These are phyloP conservation scores for Asobara japonica DNA, from an alignment of 1,140 invertebrate species.

Conservation along the genomic window DNA sequence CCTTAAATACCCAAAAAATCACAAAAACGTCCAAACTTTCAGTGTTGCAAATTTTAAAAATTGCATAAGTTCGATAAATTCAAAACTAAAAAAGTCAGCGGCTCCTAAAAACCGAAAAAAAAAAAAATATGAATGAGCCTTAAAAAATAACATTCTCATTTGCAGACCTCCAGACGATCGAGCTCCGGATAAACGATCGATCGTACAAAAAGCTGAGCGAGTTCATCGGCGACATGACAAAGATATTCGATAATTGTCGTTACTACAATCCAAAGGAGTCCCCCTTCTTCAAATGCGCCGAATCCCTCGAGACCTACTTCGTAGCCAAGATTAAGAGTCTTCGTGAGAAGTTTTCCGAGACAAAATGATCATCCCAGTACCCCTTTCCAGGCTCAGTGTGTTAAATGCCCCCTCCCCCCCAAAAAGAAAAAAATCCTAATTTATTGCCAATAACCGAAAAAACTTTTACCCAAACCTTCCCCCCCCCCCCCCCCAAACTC, in stretches of 20 bases:
- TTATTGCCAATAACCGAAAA: too few species aligned
- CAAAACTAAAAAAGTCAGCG: too few species aligned
- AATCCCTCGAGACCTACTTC: constrained; percentile 94
- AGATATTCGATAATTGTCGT: constrained; percentile 98
- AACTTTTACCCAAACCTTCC: too few species aligned
- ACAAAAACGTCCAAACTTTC: too few species aligned
- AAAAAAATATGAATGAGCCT: too few species aligned
- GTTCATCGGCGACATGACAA: constrained; percentile 97
- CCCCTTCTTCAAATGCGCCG: constrained; percentile 94
- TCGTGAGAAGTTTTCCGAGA: constrained; percentile 80
- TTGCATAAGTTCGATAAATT: too few species aligned
- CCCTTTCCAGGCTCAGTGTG: constrained; percentile 4
- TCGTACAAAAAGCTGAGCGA: constrained; percentile 90
- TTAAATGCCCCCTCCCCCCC: background rate
- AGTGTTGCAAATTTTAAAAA: too few species aligned
- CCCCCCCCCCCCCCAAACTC: too few species aligned
- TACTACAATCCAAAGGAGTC: constrained; percentile 96
- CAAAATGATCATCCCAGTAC: constrained; percentile 53
- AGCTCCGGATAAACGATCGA: constrained; percentile 85
- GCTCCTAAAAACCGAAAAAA: too few species aligned
- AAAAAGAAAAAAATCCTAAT: constrained; percentile 40
- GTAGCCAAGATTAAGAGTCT: constrained; percentile 89
- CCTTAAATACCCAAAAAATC: too few species aligned
- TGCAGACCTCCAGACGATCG: constrained; percentile 93
- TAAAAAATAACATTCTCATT: constrained; percentile 50